Conservation (phyloP, 2,797 vertebrate genomes). For the Acanthurus lineatus region DNA sequence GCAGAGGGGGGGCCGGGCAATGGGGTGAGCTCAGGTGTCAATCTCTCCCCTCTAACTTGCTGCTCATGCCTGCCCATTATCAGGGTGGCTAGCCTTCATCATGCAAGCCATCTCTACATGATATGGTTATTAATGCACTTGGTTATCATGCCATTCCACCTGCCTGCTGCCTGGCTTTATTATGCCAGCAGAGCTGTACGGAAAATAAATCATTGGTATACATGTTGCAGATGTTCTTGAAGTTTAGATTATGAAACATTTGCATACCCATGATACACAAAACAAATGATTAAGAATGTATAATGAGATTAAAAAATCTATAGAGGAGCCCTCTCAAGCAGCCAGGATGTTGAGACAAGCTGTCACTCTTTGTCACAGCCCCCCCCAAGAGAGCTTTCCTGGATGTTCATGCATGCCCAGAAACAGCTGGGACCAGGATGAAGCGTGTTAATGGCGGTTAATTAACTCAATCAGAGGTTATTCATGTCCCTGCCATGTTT, state of each 20-base stretch:
- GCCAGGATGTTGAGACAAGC: conserved; percentile 20
- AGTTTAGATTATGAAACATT: not conserved
- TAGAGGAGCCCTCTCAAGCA: conserved; percentile 20
- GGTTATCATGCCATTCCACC: conserved; percentile 14
- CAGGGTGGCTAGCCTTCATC: conserved; percentile 62
- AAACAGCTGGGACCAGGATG: conserved; percentile 55
- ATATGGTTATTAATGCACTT: conserved; percentile 62
- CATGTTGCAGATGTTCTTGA: not conserved
- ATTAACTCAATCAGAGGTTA: conserved; percentile 71
- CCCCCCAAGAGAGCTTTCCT: conserved; percentile 52
- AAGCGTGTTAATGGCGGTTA: conserved; percentile 62
- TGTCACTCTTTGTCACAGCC: conserved; percentile 24
- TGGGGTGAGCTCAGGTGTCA: conserved; percentile 46
- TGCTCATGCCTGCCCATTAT: conserved; percentile 59
- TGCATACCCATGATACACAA: not conserved
- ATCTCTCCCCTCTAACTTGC: conserved; percentile 32
- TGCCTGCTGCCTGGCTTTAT: conserved; percentile 37
- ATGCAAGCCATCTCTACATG: conserved; percentile 44
- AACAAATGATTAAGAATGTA: not conserved
- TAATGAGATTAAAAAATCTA: not conserved
- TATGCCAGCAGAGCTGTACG: not conserved
- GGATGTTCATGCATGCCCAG: conserved; percentile 40
- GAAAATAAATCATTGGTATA: not conserved
- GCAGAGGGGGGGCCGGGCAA: not conserved
- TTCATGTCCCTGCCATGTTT: conserved; percentile 47